Percentiles rank a stretch among this genome's conserved stretches.
Evolutionary conservation across 2,888 invertebrate genomes (phyloP).

Genomic region (Agriopis marginaria): DNA sequence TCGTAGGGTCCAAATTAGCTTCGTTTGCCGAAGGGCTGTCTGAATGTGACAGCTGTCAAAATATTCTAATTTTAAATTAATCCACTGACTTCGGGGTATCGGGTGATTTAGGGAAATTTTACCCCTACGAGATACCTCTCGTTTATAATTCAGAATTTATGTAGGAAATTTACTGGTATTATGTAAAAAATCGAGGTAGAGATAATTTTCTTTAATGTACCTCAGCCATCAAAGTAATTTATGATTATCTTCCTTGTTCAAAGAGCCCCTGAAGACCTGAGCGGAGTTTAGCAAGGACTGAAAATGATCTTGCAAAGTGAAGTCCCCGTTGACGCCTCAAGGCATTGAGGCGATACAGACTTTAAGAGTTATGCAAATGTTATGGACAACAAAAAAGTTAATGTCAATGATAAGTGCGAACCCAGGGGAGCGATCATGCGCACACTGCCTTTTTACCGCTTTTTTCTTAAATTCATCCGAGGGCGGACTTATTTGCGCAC

Average conservation of each 20-base stretch:
- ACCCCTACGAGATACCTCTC: conserved; percentile 32
- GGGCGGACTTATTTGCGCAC: conserved; percentile 59
- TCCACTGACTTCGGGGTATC: conserved; percentile 44
- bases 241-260: conserved; percentile 69
- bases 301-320: conserved; percentile 85
- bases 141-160: conserved; percentile 21
- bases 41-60: conserved; percentile 81
- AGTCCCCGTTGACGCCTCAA: conserved; percentile 74
- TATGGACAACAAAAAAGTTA: conserved; percentile 86
- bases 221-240: conserved; percentile 62
- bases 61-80: conserved; percentile 70
- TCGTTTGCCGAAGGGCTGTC: conserved; percentile 79
- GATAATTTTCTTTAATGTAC: conserved; percentile 39
- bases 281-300: conserved; percentile 72
- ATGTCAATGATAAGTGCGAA: conserved; percentile 83
- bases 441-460: conserved; percentile 57
- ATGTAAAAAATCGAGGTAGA: conserved; percentile 14
- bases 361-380: conserved; percentile 85
- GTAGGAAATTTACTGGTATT: conserved; percentile 7
- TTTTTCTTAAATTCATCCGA: conserved; percentile 61
- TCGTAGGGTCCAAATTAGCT: conserved; percentile 70
- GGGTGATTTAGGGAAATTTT: conserved; percentile 42
- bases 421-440: conserved; percentile 76
- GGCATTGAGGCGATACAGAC: conserved; percentile 75
- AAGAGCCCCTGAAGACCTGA: conserved; percentile 70